Evolutionary conservation across 2,888 invertebrate genomes (phyloP), one percentile per base, ranked within the genome.

Genomic region (Plutella xylostella): DNA sequence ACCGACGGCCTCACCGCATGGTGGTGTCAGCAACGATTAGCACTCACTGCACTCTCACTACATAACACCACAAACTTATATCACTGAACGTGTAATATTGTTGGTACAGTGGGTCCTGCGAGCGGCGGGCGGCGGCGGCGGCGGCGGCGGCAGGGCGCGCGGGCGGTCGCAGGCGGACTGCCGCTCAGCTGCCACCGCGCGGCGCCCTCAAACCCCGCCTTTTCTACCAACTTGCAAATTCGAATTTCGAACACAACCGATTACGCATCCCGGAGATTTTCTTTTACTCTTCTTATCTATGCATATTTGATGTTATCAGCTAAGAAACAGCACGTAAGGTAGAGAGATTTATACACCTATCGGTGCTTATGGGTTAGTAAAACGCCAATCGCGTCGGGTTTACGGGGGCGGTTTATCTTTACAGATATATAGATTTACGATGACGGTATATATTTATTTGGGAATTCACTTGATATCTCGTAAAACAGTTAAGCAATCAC

Each of bases 1-100:
- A 65, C 68, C 58, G 57, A 60, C 68, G 67, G 65, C 62, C 65
- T 79, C 74, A 83, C 73, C 74, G 77, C 82, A 83, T 83, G 73
- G 71, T 71, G 72, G 73, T 69, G 69, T 68, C 40, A 40, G 43
- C 40, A 63, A 53, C 51, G 55, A 58, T 61, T 62, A 59, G 38
- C 49, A 47, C 47, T 42, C 51, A 56, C 53, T 45, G 42, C 46
- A 50, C 49, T 51, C 54, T 54, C 49, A 51, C 43, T 45, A 45
- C 53, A 52, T 51, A 45, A 34, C 52, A 53, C 51, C 28, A 6
- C 28, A n/a, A 28, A 28, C n/a, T 28, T 28, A 28, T 4, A 15
- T 33, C 28, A n/a, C 9, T 28, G 3, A 12, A 28, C 2, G 9
- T 9, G 28, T 28, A n/a, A 28, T 28, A 12, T 3, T 12, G 28